Evolutionary conservation across 2,797 vertebrate species (phyloP), one percentile per base, ranked within the genome.

Genomic region (Hydrocynus forskahlii): DNA sequence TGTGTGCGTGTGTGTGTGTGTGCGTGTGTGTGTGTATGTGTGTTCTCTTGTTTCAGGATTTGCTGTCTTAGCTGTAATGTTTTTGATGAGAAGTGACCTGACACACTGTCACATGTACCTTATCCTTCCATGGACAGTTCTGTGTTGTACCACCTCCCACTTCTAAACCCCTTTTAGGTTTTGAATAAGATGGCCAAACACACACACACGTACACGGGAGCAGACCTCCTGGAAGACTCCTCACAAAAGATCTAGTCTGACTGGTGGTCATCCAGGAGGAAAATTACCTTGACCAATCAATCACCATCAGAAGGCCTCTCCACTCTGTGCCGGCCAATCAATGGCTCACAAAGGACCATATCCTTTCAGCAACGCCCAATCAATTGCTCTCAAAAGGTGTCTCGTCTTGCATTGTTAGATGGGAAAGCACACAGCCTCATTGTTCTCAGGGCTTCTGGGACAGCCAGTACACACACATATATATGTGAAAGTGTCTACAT

Each of bases 251-350:
- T 55, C 40, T 57, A 45, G 75, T 80, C 72, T 69, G 77, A 79
- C 80, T 17, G 14, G 66, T 71, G 89, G 82, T 80, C 88, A 87
- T 86, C 89, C 87, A 88, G 88, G 91, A 92, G 84, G 89, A 92
- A 93, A 94, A 94, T 92, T 88, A 85, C 88, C 87, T 87, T 21
- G 80, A 73, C 89, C 88, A 93, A 92, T 93, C 91, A 92, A 88
- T 92, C 73, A 43, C 86, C 86, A 88, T 91, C 88, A 87, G 86
- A 90, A 88, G 87, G 76, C 81, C 54, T 85, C 83, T 81, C 70
- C 76, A 79, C 79, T 25, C 83, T 74, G 60, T 71, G 62, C 29
- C 48, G 80, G 55, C 82, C 76, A 83, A 86, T 87, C 78, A 87
- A 85, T 85, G 76, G 60, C 66, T 43, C 40, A 85, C 83, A 85